These are phyloP conservation scores for Drosophila pachea DNA, from an alignment of 1,140 invertebrate genomes.

Conservation along the genomic window DNA sequence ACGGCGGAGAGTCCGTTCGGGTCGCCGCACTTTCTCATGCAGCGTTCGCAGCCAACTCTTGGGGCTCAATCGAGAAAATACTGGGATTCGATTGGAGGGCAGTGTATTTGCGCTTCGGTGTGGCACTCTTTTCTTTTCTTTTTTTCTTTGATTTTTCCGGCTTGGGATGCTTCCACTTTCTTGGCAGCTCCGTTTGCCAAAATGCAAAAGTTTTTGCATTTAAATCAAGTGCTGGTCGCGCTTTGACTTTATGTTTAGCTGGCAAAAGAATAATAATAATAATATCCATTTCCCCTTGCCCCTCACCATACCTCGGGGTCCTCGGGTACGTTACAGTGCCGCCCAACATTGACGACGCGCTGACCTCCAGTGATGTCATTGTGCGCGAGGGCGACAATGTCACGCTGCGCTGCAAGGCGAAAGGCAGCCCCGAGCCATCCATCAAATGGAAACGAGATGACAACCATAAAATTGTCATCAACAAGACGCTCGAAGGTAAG, in stretches of 20 bases:
- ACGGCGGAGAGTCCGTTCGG: constrained; percentile 7
- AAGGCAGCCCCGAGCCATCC: constrained; percentile 91
- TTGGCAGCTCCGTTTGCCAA: constrained; percentile 46
- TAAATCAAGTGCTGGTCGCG: constrained; percentile 45
- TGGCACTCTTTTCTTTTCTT: no score
- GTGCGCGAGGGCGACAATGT: constrained; percentile 94
- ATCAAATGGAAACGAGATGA: constrained; percentile 96
- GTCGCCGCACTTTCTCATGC: neutral
- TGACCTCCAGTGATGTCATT: constrained; percentile 93
- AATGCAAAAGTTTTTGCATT: constrained; percentile 57
- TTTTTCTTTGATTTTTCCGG: neutral
- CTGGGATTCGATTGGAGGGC: no score
- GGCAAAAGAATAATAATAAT: constrained; percentile 43
- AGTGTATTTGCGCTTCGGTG: constrained; percentile 19
- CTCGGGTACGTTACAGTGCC: no score
- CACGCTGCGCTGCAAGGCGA: constrained; percentile 91
- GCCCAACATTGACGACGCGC: constrained; percentile 93
- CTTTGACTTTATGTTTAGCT: constrained; percentile 45
- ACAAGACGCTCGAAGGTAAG: constrained; percentile 88
- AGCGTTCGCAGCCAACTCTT: neutral
- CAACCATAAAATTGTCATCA: constrained; percentile 89
- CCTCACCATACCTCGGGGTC: no score
- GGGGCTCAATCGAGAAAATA: no score
- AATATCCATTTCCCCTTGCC: constrained; percentile 16
- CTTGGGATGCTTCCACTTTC: constrained; percentile 27